Evolutionary conservation across 1,140 invertebrate species (phyloP).

Genomic region (Thereuonema tuberculata): DNA sequence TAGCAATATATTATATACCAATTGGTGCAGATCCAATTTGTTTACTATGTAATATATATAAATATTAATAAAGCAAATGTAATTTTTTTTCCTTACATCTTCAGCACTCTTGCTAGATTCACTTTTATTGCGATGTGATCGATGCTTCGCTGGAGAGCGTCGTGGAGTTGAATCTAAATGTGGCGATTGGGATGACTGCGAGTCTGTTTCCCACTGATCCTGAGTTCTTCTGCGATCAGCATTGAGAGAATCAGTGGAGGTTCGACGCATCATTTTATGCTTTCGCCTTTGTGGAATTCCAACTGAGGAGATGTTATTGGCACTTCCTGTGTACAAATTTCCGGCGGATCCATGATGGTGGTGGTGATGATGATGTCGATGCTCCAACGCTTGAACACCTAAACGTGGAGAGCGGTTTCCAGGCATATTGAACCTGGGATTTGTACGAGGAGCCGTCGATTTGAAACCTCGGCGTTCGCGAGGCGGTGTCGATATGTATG

Average conservation of each 20-base stretch:
- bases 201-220: background rate
- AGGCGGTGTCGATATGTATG: constrained; percentile 24
- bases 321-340: too few species aligned
- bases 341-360: background rate
- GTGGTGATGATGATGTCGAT: background rate
- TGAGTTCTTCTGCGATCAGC: background rate
- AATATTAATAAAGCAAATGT: too few species aligned
- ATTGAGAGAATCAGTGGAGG: background rate
- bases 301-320: background rate
- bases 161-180: background rate
- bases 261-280: background rate
- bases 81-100: background rate
- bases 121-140: background rate
- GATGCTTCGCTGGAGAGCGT: background rate
- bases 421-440: constrained; percentile 20
- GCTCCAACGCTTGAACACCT: background rate
- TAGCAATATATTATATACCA: too few species aligned
- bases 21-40: too few species aligned
- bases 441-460: constrained; percentile 27
- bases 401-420: background rate
- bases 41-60: too few species aligned
- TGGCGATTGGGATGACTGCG: background rate
- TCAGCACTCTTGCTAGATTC: background rate
- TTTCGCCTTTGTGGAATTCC: background rate
- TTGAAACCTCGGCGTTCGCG: constrained; percentile 22